These are phyloP conservation scores for Schizopygopsis pylzovi DNA, from an alignment of 2,797 vertebrate species.

Conservation along the genomic window DNA sequence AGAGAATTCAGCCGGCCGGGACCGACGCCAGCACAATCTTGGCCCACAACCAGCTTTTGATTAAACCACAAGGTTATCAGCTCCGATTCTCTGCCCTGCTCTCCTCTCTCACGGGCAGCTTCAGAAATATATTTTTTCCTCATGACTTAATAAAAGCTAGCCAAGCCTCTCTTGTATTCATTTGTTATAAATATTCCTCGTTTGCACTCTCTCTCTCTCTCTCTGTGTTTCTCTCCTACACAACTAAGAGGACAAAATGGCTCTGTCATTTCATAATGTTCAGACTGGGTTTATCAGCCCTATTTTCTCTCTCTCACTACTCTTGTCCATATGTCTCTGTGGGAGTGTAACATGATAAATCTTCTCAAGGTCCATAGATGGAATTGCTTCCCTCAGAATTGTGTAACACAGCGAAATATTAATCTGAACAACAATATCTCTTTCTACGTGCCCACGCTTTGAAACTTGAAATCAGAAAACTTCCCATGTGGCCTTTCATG, in stretches of 20 bases:
- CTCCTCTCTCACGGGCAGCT: constrained; percentile 1
- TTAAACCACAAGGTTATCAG: constrained; percentile 51
- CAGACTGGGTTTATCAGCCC: constrained; percentile 46
- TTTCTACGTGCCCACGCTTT: constrained; percentile 51
- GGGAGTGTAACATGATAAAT: constrained; percentile 55
- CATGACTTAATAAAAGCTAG: constrained; percentile 50
- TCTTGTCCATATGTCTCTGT: constrained; percentile 37
- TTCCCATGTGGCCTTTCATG: constrained; percentile 47
- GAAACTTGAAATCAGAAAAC: constrained; percentile 73
- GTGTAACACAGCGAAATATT: constrained; percentile 61
- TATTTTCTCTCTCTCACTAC: constrained; percentile 25
- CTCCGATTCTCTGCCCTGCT: constrained; percentile 5
- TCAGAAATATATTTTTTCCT: constrained; percentile 30
- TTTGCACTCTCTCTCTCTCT: constrained; percentile 20
- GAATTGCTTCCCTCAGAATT: constrained; percentile 53
- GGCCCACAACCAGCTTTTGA: constrained; percentile 50
- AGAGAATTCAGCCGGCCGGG: constrained; percentile 22
- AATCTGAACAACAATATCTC: constrained; percentile 64
- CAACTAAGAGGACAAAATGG: constrained; percentile 57
- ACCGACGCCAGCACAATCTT: constrained; percentile 48
- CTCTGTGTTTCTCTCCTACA: constrained; percentile 35
- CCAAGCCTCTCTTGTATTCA: constrained; percentile 52
- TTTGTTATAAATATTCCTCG: constrained; percentile 52
- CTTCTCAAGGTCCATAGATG: constrained; percentile 56
- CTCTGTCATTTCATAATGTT: constrained; percentile 51